These are phyloP conservation scores for Anagrus nilaparvatae DNA, from an alignment of 1,140 invertebrate species.

Conservation along the genomic window DNA sequence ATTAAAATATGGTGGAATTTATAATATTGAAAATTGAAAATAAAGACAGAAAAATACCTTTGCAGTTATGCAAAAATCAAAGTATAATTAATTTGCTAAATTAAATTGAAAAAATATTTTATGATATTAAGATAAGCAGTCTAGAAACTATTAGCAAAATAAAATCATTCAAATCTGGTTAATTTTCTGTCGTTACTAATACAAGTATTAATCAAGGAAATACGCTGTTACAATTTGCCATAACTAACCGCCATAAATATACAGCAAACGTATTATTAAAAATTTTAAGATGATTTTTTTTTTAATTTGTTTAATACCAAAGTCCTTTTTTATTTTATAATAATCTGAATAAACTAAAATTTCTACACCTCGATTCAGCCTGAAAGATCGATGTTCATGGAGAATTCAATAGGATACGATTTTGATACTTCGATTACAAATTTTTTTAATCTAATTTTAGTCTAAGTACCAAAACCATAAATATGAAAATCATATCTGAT, in stretches of 20 bases:
- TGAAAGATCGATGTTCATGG: too few relatives aligned
- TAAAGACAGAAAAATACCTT: slow-evolving; percentile 10
- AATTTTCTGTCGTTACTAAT: slow-evolving; percentile 10
- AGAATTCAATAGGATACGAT: too few relatives aligned
- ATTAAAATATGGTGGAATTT: slow-evolving; percentile 15
- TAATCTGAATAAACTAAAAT: too few relatives aligned
- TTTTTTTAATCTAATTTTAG: too few relatives aligned
- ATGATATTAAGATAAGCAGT: slow-evolving; percentile 14
- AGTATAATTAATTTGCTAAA: slow-evolving; percentile 12
- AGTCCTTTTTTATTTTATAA: too few relatives aligned
- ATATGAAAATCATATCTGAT: too few relatives aligned
- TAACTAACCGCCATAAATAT: slow-evolving; percentile 6
- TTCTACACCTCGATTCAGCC: too few relatives aligned
- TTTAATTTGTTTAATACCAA: too few relatives aligned
- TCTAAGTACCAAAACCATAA: too few relatives aligned
- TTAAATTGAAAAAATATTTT: slow-evolving; percentile 14
- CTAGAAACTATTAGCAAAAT: slow-evolving; percentile 8
- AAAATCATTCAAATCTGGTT: slow-evolving; percentile 9
- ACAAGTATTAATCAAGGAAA: slow-evolving; percentile 3
- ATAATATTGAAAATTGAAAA: slow-evolving; percentile 40
- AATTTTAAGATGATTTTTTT: slow-evolving; percentile 1
- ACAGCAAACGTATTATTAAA: background rate
- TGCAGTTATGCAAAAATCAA: slow-evolving; percentile 6
- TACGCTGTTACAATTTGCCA: slow-evolving; percentile 1
- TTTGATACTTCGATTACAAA: too few relatives aligned